Evolutionary conservation across 2,888 invertebrate species (phyloP), one percentile per base, ranked within the genome.

Genomic region (Matsumyia berberina): DNA sequence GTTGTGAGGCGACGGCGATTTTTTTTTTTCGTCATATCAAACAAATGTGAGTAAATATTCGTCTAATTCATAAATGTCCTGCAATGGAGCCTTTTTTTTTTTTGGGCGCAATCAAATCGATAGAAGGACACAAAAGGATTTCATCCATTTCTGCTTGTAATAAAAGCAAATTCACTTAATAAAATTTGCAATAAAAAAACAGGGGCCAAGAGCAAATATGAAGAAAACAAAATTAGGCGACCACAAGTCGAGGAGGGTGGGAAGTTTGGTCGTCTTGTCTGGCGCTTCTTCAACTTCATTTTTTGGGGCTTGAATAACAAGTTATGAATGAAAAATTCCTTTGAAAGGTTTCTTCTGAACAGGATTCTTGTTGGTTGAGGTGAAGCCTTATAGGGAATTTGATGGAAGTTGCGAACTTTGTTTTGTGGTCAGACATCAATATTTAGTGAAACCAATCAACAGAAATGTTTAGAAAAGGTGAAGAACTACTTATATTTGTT

Each of bases 41-140:
- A 17, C 15, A 66, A 51, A 72, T 39, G 67, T 76, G 76, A 76
- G 67, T 76, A 67, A 24, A 67, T 77, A 60, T 44, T 35, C 35
- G 33, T 60, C 51, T 53, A 77, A 69, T 77, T 67, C 77, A 77
- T 77, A 69, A 77, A 77, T 77, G 67, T 77, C 67, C 4, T 24
- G 33, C 39, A 42, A 58, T 24, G 39, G 39, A 29, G 44, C 24
- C 3, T 72, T 35, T 58, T 49, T 49, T 33, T 35, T 33, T 4
- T 51, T 29, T 29, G 53, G 24, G 37, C 31, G 51, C 53, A 60
- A 72, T 72, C 42, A 33, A 62, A 60, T 49, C 49, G 33, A 53
- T 62, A 11, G 49, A 12, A 42, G 29, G 12, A 19, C 31, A 49
- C 24, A n/a, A 29, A 44, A 19, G 39, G 60, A 51, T 37, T 29